Base-by-base conservation (phyloP, 2,888 invertebrate genomes). In the Auanema freiburgensis region DNA sequence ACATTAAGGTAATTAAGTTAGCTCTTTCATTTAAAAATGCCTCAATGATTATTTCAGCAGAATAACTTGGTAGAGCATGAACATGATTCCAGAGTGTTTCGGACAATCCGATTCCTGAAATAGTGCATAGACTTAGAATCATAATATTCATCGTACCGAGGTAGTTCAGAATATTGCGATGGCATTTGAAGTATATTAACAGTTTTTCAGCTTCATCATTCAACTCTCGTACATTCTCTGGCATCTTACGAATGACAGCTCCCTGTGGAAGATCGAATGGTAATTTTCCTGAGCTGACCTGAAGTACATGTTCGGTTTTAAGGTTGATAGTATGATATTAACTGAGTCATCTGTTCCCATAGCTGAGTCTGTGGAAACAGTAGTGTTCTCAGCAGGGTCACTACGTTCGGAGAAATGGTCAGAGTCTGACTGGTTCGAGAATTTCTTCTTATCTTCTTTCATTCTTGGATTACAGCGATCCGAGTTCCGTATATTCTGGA, bases 81-180 rank as follows among this genome's bases (percentile, higher is more conserved):
- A 77, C 71, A 49, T 75, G 75, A 23, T 66, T 65, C 71, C 75
- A 70, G 6, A 74, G 61, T 11, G 71, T 52, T 52, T 74, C 74
- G 12, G 71, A 67, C 33, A 74, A 52, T 0, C 74, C 74, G 21
- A 74, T 70, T 21, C 74, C 66, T 65, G 49, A 41, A 57, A 62
- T n/a, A 42, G 16, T n/a, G n/a, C n/a, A n/a, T n/a, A n/a, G n/a
- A n/a, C n/a, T n/a, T n/a, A n/a, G n/a, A n/a, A n/a, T n/a, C n/a
- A n/a, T n/a, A n/a, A n/a, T n/a, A n/a, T n/a, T n/a, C n/a, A n/a
- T n/a, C n/a, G n/a, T 21, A 53, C 63, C 70, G 25, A 77, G 43
- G 60, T 74, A 76, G 46, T 77, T 75, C 23, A 77, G 51, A 14
- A 76, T 69, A 12, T 64, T 61, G 25, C 69, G 67, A 59, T 77